Conservation (phyloP, 2,113 vertebrate species). For the Varanus salvator region DNA sequence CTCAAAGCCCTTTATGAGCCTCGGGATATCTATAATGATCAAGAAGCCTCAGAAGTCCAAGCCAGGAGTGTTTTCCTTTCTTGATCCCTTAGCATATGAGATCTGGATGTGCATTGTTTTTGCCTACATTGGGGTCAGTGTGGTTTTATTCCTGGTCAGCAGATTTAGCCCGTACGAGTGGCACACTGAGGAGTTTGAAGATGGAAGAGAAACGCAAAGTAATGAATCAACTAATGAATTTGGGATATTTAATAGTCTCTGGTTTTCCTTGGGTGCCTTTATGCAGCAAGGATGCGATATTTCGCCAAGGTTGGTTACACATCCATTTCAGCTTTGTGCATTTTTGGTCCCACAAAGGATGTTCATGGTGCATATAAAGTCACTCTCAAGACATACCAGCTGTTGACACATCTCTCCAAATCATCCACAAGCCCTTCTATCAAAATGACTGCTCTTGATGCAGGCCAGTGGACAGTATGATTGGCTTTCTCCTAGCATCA, state of each 20-base stretch:
- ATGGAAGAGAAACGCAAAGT: slow-evolving; percentile 97
- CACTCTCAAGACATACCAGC: slow-evolving; percentile 66
- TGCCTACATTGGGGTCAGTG: slow-evolving; percentile 99
- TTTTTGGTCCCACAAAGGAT: slow-evolving; percentile 79
- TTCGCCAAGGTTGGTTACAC: slow-evolving; percentile 90
- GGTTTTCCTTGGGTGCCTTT: slow-evolving; percentile 96
- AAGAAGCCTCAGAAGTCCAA: slow-evolving; percentile 99
- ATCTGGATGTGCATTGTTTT: slow-evolving; percentile 99
- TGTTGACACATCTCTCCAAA: slow-evolving; percentile 44
- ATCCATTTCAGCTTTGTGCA: slow-evolving; percentile 82
- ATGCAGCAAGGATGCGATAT: slow-evolving; percentile 97
- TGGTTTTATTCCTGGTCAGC: slow-evolving; percentile 99
- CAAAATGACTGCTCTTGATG: slow-evolving; percentile 40
- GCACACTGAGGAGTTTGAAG: slow-evolving; percentile 99
- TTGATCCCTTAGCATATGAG: slow-evolving; percentile 98
- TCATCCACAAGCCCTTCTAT: slow-evolving; percentile 44
- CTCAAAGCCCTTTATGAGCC: slow-evolving; percentile 99
- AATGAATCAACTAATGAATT: slow-evolving; percentile 99
- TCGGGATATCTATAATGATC: slow-evolving; percentile 99
- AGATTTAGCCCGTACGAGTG: slow-evolving; percentile 99
- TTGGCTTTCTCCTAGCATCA: slow-evolving; percentile 47
- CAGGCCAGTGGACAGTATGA: slow-evolving; percentile 62
- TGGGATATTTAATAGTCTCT: slow-evolving; percentile 99
- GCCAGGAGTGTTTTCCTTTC: slow-evolving; percentile 98
- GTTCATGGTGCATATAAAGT: slow-evolving; percentile 83